phyloP scores from a whole-genome alignment of 92 coral and sea anemone genomes.

The Bergia sp. region DNA sequence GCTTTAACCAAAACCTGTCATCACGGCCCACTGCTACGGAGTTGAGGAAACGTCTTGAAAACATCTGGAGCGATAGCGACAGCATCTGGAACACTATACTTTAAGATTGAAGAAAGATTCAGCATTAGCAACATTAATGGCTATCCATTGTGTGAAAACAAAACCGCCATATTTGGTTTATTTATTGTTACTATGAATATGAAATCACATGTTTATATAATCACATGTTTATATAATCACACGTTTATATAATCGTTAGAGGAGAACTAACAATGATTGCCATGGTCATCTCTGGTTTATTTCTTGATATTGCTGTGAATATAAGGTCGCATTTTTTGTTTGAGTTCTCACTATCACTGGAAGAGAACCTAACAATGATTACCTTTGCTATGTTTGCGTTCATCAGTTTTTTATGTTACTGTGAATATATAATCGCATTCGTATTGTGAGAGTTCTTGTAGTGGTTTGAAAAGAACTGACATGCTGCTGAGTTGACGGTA shows the following conservation, averaged over 20 bases:
- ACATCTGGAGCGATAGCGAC: slow-evolving; percentile 25
- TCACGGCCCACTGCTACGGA: not conserved
- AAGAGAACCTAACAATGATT: not conserved
- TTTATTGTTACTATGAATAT: not conserved
- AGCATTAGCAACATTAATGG: not conserved
- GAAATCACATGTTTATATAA: not conserved
- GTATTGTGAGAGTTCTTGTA: too few relatives aligned
- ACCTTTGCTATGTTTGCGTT: not conserved
- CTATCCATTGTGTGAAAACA: not conserved
- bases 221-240: not conserved
- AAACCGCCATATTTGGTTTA: not conserved
- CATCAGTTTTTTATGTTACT: not conserved
- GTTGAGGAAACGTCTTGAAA: slow-evolving; percentile 14
- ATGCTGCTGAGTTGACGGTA: too few relatives aligned
- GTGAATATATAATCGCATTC: not conserved
- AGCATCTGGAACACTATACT: slow-evolving; percentile 24
- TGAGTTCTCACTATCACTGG: not conserved
- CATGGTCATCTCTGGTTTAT: not conserved
- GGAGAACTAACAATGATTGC: not conserved
- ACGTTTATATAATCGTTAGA: not conserved
- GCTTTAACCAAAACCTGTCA: too few relatives aligned
- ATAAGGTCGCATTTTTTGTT: not conserved
- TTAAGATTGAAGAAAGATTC: too few relatives aligned
- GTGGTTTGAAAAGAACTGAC: too few relatives aligned
- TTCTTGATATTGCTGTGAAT: not conserved